Percentiles rank a stretch among this genome's conserved stretches.
Conservation (phyloP, 2,113 vertebrate species). For the Scalopus aquaticus region DNA sequence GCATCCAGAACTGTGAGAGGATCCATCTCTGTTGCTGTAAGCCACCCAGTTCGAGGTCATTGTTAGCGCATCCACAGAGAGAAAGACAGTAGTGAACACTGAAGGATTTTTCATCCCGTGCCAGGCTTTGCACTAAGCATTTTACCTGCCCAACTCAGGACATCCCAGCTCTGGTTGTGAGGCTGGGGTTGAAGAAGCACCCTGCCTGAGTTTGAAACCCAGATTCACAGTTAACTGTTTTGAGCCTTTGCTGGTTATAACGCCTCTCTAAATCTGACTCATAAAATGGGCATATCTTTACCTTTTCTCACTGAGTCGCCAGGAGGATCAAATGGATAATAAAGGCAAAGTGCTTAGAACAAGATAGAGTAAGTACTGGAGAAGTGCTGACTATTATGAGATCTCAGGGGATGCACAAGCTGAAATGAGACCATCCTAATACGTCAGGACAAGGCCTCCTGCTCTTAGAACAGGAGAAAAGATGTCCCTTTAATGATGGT, state of each 20-base stretch:
- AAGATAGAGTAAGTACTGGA: background rate
- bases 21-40: background rate
- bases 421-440: background rate
- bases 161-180: background rate
- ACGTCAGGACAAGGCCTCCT: background rate
- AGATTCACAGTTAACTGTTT: background rate
- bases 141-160: background rate
- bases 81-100: background rate
- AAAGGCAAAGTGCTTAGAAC: background rate
- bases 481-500: background rate
- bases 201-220: background rate
- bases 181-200: background rate
- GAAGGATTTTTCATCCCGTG: fast-evolving
- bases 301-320: background rate
- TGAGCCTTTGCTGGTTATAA: background rate
- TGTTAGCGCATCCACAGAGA: background rate
- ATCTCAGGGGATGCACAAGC: background rate
- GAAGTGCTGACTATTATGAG: background rate
- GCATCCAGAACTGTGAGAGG: background rate
- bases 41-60: background rate
- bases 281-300: background rate
- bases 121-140: background rate
- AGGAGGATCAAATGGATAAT: background rate
- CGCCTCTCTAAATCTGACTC: background rate
- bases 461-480: background rate